These are phyloP conservation scores for Alectoris magna DNA, from an alignment of 2,797 vertebrate genomes.

Conservation along the genomic window DNA sequence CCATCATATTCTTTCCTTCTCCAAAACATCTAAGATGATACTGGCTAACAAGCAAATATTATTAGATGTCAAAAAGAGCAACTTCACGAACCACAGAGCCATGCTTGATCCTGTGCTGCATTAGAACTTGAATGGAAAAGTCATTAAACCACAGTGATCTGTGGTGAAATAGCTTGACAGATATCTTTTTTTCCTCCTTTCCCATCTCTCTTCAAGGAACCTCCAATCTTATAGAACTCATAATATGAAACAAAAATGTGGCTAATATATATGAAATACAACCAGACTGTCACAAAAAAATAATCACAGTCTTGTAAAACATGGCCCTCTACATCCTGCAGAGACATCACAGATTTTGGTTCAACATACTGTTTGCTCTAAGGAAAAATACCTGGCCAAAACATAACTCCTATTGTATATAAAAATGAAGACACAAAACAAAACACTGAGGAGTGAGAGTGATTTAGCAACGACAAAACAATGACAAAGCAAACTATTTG, in stretches of 20 bases:
- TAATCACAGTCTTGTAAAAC: not conserved
- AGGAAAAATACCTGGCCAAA: not conserved
- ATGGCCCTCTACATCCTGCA: not conserved
- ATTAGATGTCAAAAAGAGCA: not conserved
- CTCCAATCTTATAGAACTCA: not conserved
- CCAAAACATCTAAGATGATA: not conserved
- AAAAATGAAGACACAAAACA: too few species aligned
- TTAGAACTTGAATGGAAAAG: not conserved
- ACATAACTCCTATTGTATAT: not conserved
- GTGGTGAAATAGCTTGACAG: not conserved
- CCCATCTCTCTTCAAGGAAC: not conserved
- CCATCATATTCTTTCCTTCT: not conserved
- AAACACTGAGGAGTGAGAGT: too few species aligned
- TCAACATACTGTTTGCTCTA: not conserved
- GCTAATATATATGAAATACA: not conserved
- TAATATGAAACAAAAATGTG: not conserved
- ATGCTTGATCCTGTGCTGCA: not conserved
- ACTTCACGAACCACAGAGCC: not conserved
- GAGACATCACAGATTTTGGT: not conserved
- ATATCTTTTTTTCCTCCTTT: not conserved
- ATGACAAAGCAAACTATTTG: too few species aligned
- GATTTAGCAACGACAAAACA: too few species aligned
- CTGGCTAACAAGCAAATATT: not conserved
- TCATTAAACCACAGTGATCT: not conserved
- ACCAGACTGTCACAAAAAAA: not conserved